A percentile compares a stretch with the other conserved stretches of the same genome.
These are phyloP conservation scores for Glomeris maerens DNA, from an alignment of 1,140 invertebrate species.

Conservation along the genomic window DNA sequence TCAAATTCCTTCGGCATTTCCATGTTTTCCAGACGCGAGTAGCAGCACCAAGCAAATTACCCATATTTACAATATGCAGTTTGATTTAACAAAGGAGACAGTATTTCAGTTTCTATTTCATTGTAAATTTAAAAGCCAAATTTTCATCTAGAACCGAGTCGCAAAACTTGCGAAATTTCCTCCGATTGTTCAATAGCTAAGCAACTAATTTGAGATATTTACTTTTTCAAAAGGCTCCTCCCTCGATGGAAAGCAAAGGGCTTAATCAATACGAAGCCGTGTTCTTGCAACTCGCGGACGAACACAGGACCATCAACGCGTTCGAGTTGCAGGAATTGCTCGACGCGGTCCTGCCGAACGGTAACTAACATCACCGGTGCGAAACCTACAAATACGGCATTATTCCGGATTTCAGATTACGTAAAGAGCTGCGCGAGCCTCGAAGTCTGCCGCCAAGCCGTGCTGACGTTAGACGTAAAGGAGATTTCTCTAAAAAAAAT, in stretches of 20 bases:
- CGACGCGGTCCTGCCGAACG: slow-evolving; percentile 81
- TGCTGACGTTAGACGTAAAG: slow-evolving; percentile 67
- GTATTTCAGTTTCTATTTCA: no score
- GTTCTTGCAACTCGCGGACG: slow-evolving; percentile 77
- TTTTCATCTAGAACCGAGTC: no score
- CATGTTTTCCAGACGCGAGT: no score
- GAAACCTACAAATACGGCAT: neutral
- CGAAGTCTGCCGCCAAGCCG: slow-evolving; percentile 78
- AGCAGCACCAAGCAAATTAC: no score
- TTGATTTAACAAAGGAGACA: no score
- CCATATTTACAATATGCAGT: no score
- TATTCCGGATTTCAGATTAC: slow-evolving; percentile 46
- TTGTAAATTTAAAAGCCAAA: no score
- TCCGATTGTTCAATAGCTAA: slow-evolving; percentile 1
- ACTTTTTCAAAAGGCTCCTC: slow-evolving; percentile 33
- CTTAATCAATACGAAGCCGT: slow-evolving; percentile 77
- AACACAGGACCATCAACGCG: slow-evolving; percentile 68
- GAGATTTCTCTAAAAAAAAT: no score
- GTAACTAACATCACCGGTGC: slow-evolving; percentile 27
- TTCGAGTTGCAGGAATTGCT: slow-evolving; percentile 83
- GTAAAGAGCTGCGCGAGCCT: slow-evolving; percentile 86
- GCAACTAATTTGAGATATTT: slow-evolving; percentile 2
- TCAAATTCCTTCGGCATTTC: no score
- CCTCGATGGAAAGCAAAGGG: slow-evolving; percentile 52
- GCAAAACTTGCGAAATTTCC: no score